These are phyloP conservation scores for Lepilemur septentrionalis DNA, from an alignment of 2,797 vertebrate genomes.

Conservation along the genomic window DNA sequence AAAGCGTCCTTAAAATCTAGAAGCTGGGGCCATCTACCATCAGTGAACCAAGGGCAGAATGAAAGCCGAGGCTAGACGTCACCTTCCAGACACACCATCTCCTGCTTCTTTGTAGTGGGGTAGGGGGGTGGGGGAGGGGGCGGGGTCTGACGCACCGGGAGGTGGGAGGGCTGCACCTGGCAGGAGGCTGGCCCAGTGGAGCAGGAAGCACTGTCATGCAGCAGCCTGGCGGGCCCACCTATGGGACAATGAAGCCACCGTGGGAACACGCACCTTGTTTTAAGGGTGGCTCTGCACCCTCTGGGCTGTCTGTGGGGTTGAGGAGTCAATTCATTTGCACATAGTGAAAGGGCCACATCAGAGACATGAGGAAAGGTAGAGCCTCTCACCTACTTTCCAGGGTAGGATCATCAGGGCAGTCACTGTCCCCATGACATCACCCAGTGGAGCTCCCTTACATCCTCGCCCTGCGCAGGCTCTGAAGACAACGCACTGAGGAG, in stretches of 20 bases:
- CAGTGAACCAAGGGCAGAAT: background rate
- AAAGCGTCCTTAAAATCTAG: background rate
- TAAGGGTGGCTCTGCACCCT: background rate
- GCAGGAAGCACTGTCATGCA: background rate
- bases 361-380: background rate
- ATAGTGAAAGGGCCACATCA: background rate
- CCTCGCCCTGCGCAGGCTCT: background rate
- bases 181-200: background rate
- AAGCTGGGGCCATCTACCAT: background rate
- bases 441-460: background rate
- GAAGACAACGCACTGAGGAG: background rate
- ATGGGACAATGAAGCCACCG: background rate
- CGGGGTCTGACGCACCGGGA: background rate
- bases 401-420: background rate
- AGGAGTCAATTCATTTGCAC: background rate
- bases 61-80: background rate
- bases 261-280: background rate
- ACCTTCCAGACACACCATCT: background rate
- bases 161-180: background rate
- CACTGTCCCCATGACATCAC: background rate
- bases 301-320: background rate
- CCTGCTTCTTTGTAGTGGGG: background rate
- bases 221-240: background rate
- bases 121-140: too few species aligned
- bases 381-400: background rate